Base-by-base conservation (phyloP, 2,113 vertebrate genomes). In the Caretta caretta region DNA sequence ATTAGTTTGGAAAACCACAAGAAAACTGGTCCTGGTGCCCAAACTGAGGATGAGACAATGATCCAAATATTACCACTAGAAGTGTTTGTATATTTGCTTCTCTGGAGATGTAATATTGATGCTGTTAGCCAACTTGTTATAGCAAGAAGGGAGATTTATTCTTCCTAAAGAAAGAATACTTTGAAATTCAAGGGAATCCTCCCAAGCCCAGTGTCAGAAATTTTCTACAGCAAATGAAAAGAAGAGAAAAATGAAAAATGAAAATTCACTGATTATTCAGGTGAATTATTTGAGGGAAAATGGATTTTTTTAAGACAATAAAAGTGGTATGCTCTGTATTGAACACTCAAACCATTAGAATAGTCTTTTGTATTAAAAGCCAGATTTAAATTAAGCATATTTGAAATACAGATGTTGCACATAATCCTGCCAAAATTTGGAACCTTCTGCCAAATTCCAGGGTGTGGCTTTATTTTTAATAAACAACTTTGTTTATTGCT, bases 111-210 rank as follows among this genome's bases (percentile, higher is more conserved):
- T 88, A 59, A 90, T 93, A 92, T 93, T 91, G 79, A 84, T 90
- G 81, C 29, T 93, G 22, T 94, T 94, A 95, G 83, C 83, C 93
- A 94, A 86, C 46, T 93, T 49, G 59, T 93, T 93, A 56, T 49
- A 17, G 91, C 87, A 93, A 88, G 69, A 93, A 87, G 59, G 86
- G 35, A 24, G 82, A 72, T 10, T 75, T 90, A 79, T 93, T 65
- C 53, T 89, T 90, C 65, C 57, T 94, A 88, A 93, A 95, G 25
- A 89, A 92, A 95, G 25, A 59, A 62, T 25, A 0, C 1, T 92
- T 92, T 86, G 92, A 94, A 96, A 97, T 97, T 95, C 93, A 96
- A 94, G 94, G 53, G 27, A 86, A 38, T 93, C 20, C 29, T 93
- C 62, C 29, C 56, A 86, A 95, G 62, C 35, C 53, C 91, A 90